A percentile compares a stretch with the other conserved stretches of the same genome.
phyloP scores from a whole-genome alignment of 1,140 invertebrate genomes.

The Schlechtendalia chinensis region DNA sequence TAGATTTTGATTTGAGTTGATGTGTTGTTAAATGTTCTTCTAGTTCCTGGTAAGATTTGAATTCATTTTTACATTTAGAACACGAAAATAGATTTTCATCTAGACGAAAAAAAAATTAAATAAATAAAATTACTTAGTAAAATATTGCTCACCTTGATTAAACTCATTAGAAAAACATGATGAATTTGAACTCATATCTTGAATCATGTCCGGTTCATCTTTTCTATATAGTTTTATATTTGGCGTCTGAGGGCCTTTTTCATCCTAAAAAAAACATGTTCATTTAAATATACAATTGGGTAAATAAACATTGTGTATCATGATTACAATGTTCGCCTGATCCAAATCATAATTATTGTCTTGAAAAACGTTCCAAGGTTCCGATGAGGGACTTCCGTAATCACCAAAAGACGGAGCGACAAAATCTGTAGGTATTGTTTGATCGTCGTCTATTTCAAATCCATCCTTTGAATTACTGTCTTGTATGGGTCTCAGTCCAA shows the following conservation, averaged over 20 bases:
- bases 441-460: conserved; percentile 42
- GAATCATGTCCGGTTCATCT: neutral
- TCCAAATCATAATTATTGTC: conserved; percentile 32
- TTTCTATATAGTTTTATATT: conserved; percentile 46
- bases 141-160: neutral
- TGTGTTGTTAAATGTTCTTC: conserved; percentile 34
- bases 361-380: conserved; percentile 43
- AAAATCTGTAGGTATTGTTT: conserved; percentile 26
- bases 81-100: conserved; percentile 9
- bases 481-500: conserved; percentile 38
- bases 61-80: conserved; percentile 18
- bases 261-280: conserved; percentile 23
- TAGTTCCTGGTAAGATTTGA: neutral
- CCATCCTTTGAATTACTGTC: conserved; percentile 35
- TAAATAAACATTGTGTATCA: neutral
- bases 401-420: conserved; percentile 35
- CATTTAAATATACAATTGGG: neutral
- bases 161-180: neutral
- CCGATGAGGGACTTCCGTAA: conserved; percentile 43
- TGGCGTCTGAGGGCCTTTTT: conserved; percentile 42
- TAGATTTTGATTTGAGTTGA: neutral
- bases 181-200: conserved; percentile 17
- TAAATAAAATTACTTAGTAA: neutral
- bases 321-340: conserved; percentile 8
- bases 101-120: neutral